Percentiles rank a stretch among this genome's conserved stretches.
These are phyloP conservation scores for Syrista parreyssii DNA, from an alignment of 2,888 invertebrate species.

Conservation along the genomic window DNA sequence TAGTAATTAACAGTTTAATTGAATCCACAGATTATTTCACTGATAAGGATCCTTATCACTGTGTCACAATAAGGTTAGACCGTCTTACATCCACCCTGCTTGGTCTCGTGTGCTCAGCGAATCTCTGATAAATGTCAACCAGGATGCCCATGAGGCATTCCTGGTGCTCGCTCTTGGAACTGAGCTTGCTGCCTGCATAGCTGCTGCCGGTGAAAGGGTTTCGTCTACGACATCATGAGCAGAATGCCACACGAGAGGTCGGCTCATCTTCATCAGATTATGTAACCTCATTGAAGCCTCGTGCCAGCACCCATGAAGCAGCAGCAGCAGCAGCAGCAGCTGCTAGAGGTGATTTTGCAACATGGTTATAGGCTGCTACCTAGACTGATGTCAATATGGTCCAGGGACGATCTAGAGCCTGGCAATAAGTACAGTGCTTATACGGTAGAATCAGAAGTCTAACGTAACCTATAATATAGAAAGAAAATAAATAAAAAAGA, in stretches of 20 bases:
- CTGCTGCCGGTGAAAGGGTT: neutral
- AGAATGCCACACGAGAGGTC: neutral
- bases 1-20: neutral
- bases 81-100: neutral
- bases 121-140: constrained; percentile 42
- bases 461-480: neutral
- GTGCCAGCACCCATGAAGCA: neutral
- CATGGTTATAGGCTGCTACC: neutral
- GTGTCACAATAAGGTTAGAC: neutral
- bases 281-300: neutral
- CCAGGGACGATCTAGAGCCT: neutral
- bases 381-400: neutral
- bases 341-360: neutral
- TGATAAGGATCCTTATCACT: neutral
- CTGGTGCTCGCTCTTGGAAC: constrained; percentile 29
- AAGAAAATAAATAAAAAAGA: neutral
- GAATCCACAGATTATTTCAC: neutral
- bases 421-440: neutral
- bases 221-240: neutral
- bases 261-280: neutral
- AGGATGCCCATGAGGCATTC: constrained; percentile 34
- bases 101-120: neutral
- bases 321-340: neutral
- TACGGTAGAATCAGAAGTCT: neutral
- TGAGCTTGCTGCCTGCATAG: neutral